phyloP scores from a whole-genome alignment of 2,888 invertebrate species.

The Pollenia labialis region DNA sequence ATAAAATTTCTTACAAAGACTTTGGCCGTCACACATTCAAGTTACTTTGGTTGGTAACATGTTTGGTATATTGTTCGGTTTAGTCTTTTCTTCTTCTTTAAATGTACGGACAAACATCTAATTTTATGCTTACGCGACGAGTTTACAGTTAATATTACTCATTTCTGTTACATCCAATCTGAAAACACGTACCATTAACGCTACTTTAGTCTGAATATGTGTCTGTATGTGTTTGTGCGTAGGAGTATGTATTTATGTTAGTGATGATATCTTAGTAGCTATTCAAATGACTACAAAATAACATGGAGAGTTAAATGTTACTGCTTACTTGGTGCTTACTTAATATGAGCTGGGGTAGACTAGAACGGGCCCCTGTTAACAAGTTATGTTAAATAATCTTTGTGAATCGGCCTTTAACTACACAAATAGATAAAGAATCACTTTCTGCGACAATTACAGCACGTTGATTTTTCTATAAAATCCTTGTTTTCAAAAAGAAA shows the following conservation, averaged over 20 bases:
- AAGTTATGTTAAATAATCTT: no score
- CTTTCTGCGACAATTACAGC: no score
- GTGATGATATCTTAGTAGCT: conserved; percentile 70
- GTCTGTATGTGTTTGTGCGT: conserved; percentile 4
- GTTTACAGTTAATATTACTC: conserved; percentile 64
- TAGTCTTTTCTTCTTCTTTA: not conserved
- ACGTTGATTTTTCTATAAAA: no score
- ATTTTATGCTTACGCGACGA: conserved; percentile 64
- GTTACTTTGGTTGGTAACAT: not conserved
- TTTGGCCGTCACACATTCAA: not conserved
- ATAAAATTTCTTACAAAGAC: not conserved
- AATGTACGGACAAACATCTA: conserved; percentile 31
- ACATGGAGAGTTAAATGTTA: conserved; percentile 38
- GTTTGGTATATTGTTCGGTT: conserved; percentile 1
- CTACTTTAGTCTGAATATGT: not conserved
- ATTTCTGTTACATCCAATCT: conserved; percentile 50
- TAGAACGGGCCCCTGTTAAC: not conserved
- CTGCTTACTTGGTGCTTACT: not conserved
- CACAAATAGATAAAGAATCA: no score
- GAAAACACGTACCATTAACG: not conserved
- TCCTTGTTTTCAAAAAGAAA: no score
- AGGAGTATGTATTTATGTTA: conserved; percentile 12
- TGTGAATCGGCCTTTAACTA: no score
- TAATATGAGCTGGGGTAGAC: not conserved
- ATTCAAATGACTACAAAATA: conserved; percentile 58